Conservation (phyloP, 2,888 invertebrate species). For the Drosophila mimica region DNA sequence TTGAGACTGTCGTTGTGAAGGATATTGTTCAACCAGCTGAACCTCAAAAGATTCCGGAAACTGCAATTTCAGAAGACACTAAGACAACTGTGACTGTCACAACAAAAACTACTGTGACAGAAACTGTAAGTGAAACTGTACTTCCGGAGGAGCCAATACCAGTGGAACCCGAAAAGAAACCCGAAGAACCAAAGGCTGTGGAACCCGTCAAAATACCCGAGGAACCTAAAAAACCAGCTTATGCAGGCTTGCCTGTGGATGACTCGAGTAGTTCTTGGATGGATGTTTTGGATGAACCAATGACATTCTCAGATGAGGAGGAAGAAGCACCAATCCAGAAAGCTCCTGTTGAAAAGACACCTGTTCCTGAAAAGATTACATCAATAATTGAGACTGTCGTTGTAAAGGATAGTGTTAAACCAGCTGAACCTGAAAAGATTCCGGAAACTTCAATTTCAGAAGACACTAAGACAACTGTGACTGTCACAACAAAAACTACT, state of each 20-base stretch:
- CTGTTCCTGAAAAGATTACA: not conserved
- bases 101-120: not conserved
- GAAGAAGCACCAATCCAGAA: not conserved
- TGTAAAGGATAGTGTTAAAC: not conserved
- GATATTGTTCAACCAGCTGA: constrained; percentile 8
- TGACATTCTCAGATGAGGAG: not conserved
- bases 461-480: constrained; percentile 23
- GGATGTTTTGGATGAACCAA: not conserved
- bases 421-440: not conserved
- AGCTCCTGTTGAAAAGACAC: not conserved
- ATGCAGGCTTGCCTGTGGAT: not conserved
- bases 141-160: not conserved
- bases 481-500: constrained; percentile 29
- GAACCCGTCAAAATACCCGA: constrained; percentile 40
- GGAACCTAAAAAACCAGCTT: not conserved
- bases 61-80: constrained; percentile 11
- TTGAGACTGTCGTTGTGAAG: not conserved
- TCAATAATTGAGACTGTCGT: not conserved
- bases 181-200: not conserved
- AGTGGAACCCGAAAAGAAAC: not conserved
- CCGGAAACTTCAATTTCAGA: constrained; percentile 3
- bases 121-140: not conserved
- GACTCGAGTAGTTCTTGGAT: not conserved
- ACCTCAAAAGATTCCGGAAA: constrained; percentile 42
- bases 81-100: constrained; percentile 11